Percentiles rank a stretch among this genome's conserved stretches.
Conservation (phyloP, 1,140 invertebrate genomes). For the Leptinotarsa texana region DNA sequence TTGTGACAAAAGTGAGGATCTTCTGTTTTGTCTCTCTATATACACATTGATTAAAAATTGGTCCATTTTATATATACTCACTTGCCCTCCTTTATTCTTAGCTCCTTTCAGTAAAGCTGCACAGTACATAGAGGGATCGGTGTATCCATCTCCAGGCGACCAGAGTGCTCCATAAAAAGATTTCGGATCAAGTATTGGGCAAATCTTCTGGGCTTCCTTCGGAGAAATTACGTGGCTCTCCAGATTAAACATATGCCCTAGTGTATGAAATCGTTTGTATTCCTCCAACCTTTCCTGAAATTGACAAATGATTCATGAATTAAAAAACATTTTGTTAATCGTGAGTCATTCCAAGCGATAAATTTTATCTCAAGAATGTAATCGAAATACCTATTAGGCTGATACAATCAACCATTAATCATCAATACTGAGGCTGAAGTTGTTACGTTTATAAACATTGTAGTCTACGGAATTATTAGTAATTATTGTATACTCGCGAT, state of each 20-base stretch:
- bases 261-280: constrained; percentile 78
- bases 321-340: not conserved
- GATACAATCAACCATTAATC: too few species aligned
- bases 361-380: not conserved
- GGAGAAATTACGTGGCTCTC: constrained; percentile 74
- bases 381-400: too few species aligned
- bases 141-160: constrained; percentile 77
- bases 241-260: constrained; percentile 76
- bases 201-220: constrained; percentile 74
- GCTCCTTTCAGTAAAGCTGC: constrained; percentile 73
- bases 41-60: too few species aligned
- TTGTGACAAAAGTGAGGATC: too few species aligned
- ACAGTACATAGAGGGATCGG: constrained; percentile 82
- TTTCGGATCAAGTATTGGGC: constrained; percentile 76
- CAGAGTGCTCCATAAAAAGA: constrained; percentile 77
- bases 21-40: too few species aligned
- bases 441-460: too few species aligned
- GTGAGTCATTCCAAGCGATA: not conserved
- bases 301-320: constrained; percentile 9
- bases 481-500: not conserved
- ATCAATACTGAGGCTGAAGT: too few species aligned
- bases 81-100: constrained; percentile 70
- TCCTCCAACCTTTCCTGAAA: constrained; percentile 77
- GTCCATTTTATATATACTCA: constrained; percentile 47
- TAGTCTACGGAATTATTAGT: too few species aligned